A percentile compares a stretch with the other conserved stretches of the same genome.
Evolutionary conservation across 64 coral and sea anemone genomes (phyloP).

Genomic region (Astreopora myriophthalma): DNA sequence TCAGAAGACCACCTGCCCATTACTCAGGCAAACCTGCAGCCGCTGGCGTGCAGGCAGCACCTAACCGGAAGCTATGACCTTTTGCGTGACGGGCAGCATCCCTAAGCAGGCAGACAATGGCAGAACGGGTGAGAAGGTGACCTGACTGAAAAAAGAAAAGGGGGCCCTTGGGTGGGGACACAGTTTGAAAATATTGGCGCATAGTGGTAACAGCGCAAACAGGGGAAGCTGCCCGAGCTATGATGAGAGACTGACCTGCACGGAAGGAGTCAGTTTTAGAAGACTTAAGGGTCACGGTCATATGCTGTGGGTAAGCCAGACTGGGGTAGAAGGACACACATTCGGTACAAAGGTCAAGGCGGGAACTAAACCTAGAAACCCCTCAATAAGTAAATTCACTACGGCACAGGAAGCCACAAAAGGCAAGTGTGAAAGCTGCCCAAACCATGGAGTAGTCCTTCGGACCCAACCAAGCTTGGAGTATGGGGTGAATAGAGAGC

Average conservation of each 20-base stretch:
- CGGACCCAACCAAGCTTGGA: not conserved
- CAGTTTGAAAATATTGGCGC: not conserved
- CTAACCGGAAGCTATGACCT: not conserved
- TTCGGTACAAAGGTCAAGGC: not conserved
- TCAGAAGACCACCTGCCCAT: not conserved
- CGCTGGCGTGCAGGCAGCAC: not conserved
- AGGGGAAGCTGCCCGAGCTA: not conserved
- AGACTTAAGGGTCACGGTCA: not conserved
- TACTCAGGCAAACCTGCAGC: not conserved
- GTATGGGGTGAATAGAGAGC: not conserved
- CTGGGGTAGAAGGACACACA: not conserved
- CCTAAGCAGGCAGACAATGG: not conserved
- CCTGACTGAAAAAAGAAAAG: not conserved
- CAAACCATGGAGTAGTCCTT: not conserved
- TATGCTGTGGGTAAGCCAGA: not conserved
- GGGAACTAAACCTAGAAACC: not conserved
- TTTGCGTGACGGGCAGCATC: not conserved
- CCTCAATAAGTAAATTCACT: conserved; percentile 1
- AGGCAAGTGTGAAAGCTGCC: not conserved
- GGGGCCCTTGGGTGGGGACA: not conserved
- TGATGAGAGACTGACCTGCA: not conserved
- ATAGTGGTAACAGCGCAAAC: not conserved
- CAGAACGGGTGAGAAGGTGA: not conserved
- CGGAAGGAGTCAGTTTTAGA: not conserved
- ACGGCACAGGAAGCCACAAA: not conserved